Base-by-base conservation (phyloP, 92 coral and sea anemone genomes). In the Palythoa caribaeorum region DNA sequence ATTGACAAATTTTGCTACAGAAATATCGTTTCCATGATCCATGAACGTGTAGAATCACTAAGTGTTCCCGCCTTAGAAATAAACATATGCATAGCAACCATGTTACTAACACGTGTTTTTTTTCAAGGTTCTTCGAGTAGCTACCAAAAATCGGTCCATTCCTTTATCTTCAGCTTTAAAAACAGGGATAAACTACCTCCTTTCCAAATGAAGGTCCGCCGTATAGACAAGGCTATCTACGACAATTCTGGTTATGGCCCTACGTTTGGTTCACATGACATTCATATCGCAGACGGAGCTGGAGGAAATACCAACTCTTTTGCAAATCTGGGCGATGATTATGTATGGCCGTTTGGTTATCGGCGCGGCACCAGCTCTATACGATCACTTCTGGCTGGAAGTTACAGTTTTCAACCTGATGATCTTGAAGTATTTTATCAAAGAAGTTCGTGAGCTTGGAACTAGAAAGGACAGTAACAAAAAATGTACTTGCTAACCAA, bases 341-440 rank as follows among this genome's bases (percentile, higher is more conserved):
- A 54, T 8, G 14, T 3, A 54, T 15, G 94, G 96, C 1, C 76
- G 60, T 54, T 54, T 54, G 93, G 91, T 2, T 94, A 94, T 83
- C 74, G 9, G 35, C 84, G 84, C 19, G 79, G 88, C 0, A 12
- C 84, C 0, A 79, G 88, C 9, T 71, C 79, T 6, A 73, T 88
- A 14, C 1, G 3, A 69, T 75, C 69, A 21, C 87, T 94, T 2
- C 71, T 94, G 5, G 94, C 97, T 15, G 97, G 97, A 55, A 73
- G 84, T 35, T 74, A 88, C 68, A 76, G 84, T 1, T 94, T 90
- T 55, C 78, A 62, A 60, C 97, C 97, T 10, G 87, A 92, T 17
- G 95, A 94, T 36, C 72, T 87, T n/a, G 97, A 94, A 77, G 97
- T 94, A 15, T 84, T 94, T 57, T 89, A 88, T 55, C 89, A 92